Base-by-base conservation (phyloP, 1,140 invertebrate species). In the Coelopa frigida region DNA sequence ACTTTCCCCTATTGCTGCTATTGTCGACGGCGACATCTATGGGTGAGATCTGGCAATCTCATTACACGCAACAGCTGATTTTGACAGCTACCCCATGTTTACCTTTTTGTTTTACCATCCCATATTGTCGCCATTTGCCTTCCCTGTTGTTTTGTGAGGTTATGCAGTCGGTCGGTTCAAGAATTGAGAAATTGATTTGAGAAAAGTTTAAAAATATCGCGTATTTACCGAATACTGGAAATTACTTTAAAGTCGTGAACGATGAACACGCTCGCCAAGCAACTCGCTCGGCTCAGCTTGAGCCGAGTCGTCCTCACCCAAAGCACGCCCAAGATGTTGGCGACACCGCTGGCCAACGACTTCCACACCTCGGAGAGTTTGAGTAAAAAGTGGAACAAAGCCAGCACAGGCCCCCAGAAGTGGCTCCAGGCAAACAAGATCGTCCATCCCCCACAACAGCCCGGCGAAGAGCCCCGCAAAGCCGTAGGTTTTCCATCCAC, bases 391-490 rank as follows among this genome's bases (percentile, higher is more conserved):
- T 68, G 64, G 57, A 68, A 68, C 31, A 65, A 65, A 54, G 40
- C 59, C 22, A 63, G 60, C 39, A 46, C 51, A 12, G 66, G 61
- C 0, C 77, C 76, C 7, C 70, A 57, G 35, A 70, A 69, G 35
- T 85, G 79, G 73, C 45, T 81, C 49, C 48, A 67, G 27, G 75
- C 83, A 48, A 93, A 93, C 72, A 74, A 87, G 24, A 80, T 75
- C 59, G 72, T 90, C 26, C 92, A 79, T 73, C 86, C 88, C 29
- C 87, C 87, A 27, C 85, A 87, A 72, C 35, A 53, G 27, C 72
- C 75, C 5, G 78, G 76, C n/a, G 89, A 93, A 73, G 75, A 81
- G 61, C 76, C 74, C 38, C 75, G 89, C 67, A 87, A 87, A 44
- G 89, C 89, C 15, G 90, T 93, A 75, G 82, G 77, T 77, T 22